These are phyloP conservation scores for Poecilia latipinna DNA, from an alignment of 2,113 vertebrate species.

Conservation along the genomic window DNA sequence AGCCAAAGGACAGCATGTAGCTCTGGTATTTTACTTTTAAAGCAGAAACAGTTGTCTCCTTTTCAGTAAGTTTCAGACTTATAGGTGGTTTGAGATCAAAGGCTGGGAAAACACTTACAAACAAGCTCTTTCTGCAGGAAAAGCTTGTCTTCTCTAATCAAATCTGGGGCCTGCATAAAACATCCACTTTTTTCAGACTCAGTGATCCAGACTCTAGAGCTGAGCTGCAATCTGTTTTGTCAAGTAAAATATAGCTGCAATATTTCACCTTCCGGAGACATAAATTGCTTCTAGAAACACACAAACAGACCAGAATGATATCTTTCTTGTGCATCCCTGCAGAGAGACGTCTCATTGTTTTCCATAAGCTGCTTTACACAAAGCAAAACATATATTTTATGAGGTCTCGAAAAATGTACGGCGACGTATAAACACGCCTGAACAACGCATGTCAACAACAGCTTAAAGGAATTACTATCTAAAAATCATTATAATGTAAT, in stretches of 20 bases:
- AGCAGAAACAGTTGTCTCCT: conserved; percentile 48
- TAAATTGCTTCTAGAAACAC: conserved; percentile 37
- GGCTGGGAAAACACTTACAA: conserved; percentile 57
- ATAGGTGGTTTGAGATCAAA: conserved; percentile 43
- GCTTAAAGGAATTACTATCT: conserved; percentile 16
- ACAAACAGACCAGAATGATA: conserved; percentile 28
- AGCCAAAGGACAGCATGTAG: conserved; percentile 37
- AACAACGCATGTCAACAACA: conserved; percentile 3
- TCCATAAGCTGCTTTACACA: conserved; percentile 15
- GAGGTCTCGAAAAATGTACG: conserved; percentile 20
- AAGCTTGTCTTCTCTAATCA: conserved; percentile 36
- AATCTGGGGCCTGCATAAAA: conserved; percentile 48
- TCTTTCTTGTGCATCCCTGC: conserved; percentile 25
- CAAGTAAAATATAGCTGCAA: conserved; percentile 43
- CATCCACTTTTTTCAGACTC: conserved; percentile 48
- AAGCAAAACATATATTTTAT: conserved; percentile 19
- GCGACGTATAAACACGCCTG: background rate
- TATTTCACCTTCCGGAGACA: conserved; percentile 45
- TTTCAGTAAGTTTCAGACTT: conserved; percentile 31
- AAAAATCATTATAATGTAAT: background rate
- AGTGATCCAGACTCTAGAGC: conserved; percentile 41
- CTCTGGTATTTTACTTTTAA: conserved; percentile 35
- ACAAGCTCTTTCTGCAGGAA: conserved; percentile 33
- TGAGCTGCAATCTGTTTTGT: conserved; percentile 29
- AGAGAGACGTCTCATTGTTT: conserved; percentile 14